Conservation (phyloP, 2,113 vertebrate species). For the Hiodon alosoides region DNA sequence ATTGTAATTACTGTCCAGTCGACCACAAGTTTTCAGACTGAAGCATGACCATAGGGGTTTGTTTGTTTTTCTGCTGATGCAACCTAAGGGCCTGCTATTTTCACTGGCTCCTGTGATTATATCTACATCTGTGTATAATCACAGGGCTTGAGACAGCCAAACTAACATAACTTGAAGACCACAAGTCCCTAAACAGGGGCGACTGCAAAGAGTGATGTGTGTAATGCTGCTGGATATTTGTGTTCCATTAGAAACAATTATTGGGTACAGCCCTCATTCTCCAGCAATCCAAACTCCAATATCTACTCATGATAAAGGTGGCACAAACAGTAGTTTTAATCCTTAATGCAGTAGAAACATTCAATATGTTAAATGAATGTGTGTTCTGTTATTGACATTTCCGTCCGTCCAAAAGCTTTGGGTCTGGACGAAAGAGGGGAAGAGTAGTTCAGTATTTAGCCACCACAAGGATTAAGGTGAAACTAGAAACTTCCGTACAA, state of each 20-base stretch:
- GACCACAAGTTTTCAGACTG: conserved; percentile 17
- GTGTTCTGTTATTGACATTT: no score
- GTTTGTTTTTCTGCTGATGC: conserved; percentile 4
- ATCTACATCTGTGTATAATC: conserved; percentile 19
- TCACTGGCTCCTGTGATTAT: conserved; percentile 2
- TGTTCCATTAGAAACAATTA: conserved; percentile 1
- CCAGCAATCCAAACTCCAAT: not conserved
- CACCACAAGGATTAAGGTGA: not conserved
- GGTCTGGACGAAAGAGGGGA: not conserved
- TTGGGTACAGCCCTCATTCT: not conserved
- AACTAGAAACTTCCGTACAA: no score
- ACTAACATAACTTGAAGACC: conserved; percentile 17
- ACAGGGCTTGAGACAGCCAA: conserved; percentile 17
- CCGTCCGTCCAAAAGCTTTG: not conserved
- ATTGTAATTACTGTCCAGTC: conserved; percentile 7
- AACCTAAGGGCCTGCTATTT: not conserved
- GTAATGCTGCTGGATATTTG: conserved; percentile 1
- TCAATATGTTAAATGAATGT: no score
- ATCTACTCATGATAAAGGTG: conserved; percentile 3
- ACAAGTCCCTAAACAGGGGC: conserved; percentile 22
- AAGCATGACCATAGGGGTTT: not conserved
- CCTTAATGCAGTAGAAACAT: not conserved
- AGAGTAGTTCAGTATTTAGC: not conserved
- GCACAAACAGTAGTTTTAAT: not conserved
- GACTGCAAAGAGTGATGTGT: conserved; percentile 10